phyloP scores from a whole-genome alignment of 1,140 invertebrate genomes.

The Tachypleus tridentatus region DNA sequence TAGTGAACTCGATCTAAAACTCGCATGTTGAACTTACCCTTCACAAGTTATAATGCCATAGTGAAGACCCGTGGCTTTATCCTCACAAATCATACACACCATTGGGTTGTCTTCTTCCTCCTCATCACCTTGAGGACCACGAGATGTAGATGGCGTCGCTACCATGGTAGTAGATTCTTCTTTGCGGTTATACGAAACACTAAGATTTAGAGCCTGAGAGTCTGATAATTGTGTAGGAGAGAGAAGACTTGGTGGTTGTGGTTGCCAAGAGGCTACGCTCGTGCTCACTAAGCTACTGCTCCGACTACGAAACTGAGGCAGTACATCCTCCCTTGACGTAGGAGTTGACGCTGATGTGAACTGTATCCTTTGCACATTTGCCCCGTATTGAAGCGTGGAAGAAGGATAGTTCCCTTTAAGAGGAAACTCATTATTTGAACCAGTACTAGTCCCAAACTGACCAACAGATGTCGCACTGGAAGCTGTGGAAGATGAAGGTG shows the following conservation, averaged over 20 bases:
- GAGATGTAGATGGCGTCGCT: conserved; percentile 27
- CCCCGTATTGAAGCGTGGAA: no score
- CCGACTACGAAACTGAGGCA: not conserved
- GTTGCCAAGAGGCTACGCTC: not conserved
- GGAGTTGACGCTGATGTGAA: not conserved
- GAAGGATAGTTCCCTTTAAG: no score
- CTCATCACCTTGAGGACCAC: conserved; percentile 3
- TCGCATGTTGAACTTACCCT: conserved; percentile 46
- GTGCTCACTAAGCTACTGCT: not conserved
- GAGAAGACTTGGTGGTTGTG: not conserved
- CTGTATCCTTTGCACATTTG: no score
- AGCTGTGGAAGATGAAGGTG: no score
- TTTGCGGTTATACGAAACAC: conserved; percentile 30
- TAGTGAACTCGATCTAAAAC: conserved; percentile 1
- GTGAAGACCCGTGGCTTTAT: conserved; percentile 91
- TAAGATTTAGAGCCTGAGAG: conserved; percentile 28
- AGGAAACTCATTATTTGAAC: no score
- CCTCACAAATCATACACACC: conserved; percentile 97
- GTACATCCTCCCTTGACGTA: not conserved
- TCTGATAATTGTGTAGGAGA: conserved; percentile 4
- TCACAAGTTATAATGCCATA: conserved; percentile 97
- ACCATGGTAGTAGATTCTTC: no score
- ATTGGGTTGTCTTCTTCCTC: conserved; percentile 61
- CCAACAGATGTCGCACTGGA: no score
- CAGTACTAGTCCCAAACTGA: no score